A percentile compares a stretch with the other conserved stretches of the same genome.
Conservation (phyloP, 2,888 invertebrate genomes). For the Lissonota sp. region DNA sequence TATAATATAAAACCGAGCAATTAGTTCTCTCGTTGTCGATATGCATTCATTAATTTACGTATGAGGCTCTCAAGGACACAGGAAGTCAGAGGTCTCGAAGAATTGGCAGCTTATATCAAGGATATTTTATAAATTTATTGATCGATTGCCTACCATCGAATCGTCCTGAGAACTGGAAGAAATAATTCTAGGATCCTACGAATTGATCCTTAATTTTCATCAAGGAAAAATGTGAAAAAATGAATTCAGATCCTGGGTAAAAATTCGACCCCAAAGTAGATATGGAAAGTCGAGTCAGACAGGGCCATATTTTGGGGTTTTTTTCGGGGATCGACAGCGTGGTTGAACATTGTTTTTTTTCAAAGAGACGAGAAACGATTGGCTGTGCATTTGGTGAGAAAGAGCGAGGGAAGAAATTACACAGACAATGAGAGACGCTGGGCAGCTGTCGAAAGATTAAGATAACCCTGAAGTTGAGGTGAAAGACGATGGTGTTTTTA, state of each 20-base stretch:
- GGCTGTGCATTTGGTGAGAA: slow-evolving; percentile 23
- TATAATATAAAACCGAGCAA: slow-evolving; percentile 71
- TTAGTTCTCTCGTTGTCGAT: slow-evolving; percentile 65
- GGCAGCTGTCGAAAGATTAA: slow-evolving; percentile 84
- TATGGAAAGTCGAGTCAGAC: neutral
- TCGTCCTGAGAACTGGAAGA: neutral
- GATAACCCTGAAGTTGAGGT: slow-evolving; percentile 83
- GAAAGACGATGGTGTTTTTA: slow-evolving; percentile 77
- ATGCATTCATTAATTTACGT: slow-evolving; percentile 57
- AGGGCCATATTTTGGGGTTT: neutral
- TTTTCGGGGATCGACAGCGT: neutral
- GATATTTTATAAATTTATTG: neutral
- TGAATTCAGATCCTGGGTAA: neutral
- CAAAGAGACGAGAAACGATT: slow-evolving; percentile 52
- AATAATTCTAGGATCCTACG: neutral
- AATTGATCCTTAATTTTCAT: neutral
- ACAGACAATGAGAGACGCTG: slow-evolving; percentile 73
- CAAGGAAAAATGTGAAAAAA: slow-evolving; percentile 11
- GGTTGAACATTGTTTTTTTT: neutral
- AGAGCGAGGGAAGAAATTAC: slow-evolving; percentile 29
- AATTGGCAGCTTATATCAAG: too few species aligned
- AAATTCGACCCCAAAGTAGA: neutral
- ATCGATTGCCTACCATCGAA: neutral
- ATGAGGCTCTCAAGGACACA: slow-evolving; percentile 68
- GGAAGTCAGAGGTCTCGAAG: slow-evolving; percentile 56